Base-by-base conservation (phyloP, 2,888 invertebrate species). In the Entomobrya proxima region DNA sequence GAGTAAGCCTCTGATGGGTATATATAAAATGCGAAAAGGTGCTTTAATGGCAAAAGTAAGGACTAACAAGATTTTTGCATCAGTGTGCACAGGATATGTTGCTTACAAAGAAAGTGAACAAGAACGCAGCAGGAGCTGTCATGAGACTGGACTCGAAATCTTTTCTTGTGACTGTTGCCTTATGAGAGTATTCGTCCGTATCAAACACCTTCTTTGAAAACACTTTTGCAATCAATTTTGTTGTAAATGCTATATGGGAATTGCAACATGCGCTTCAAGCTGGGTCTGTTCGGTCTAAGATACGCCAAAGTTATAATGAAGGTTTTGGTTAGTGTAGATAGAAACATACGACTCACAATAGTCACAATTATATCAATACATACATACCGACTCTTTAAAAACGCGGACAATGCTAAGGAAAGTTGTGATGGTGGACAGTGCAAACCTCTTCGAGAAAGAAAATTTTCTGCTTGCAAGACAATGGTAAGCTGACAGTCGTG, bases 401-500 rank as follows among this genome's bases (percentile, higher is more conserved):
- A 55, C 24, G 32, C 37, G 40, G 69, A 44, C 40, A 24, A 37
- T 13, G 15, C 24, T 11, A 21, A 30, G 30, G 37, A 24, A 78
- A 18, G 24, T 37, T 4, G 76, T 27, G 30, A 61, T 61, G 67
- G 80, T 84, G 84, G 84, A 84, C 84, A 84, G n/a, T 69, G 24
- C 67, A 75, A 58, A 69, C 44, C 40, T 24, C 67, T 67, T 40
- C 2, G 18, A 21, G 21, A 58, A 69, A 58, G 47, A 77, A 84
- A 77, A 47, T 82, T 84, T 72, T 55, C 55, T 72, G n/a, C 67
- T 69, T 44, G 18, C 69, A 85, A 79, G 79, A 85, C 85, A 86
- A 76, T 80, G 27, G 72, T 86, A 84, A 87, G 87, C 87, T 85
- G 87, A 87, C 87, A 86, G 83, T 87, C 86, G 78, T 50, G 76